Evolutionary conservation across 2,113 vertebrate species (phyloP).

Genomic region (Marcusenius ussheri): DNA sequence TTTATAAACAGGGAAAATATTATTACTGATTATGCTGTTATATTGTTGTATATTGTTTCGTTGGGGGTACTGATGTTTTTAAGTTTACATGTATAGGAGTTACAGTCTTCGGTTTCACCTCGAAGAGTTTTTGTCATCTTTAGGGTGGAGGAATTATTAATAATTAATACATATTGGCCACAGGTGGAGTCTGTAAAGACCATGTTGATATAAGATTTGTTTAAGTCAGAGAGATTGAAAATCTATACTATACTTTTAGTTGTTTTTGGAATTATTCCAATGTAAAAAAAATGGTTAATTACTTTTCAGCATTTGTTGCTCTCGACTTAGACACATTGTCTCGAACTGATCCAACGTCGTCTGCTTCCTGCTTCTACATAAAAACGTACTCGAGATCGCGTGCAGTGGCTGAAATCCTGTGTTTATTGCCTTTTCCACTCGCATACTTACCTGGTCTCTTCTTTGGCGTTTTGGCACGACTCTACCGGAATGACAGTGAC

Average conservation of each 20-base stretch:
- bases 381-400: constrained; percentile 19
- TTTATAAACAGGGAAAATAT: neutral
- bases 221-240: neutral
- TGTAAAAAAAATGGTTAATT: constrained; percentile 22
- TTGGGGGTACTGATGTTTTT: neutral
- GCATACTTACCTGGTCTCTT: neutral
- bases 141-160: neutral
- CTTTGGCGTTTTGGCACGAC: neutral
- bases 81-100: neutral
- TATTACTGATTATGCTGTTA: neutral
- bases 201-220: neutral
- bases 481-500: neutral
- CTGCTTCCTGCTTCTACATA: constrained; percentile 38
- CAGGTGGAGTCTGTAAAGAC: neutral
- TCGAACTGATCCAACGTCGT: constrained; percentile 18
- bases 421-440: constrained; percentile 40
- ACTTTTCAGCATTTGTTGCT: constrained; percentile 25
- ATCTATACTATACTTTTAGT: neutral
- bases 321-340: constrained; percentile 34
- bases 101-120: neutral
- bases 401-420: constrained; percentile 43
- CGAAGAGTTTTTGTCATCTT: neutral
- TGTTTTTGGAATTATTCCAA: constrained; percentile 16
- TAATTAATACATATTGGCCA: neutral
- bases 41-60: neutral